These are phyloP conservation scores for Athrips mouffetella DNA, from an alignment of 2,888 invertebrate species.

Conservation along the genomic window DNA sequence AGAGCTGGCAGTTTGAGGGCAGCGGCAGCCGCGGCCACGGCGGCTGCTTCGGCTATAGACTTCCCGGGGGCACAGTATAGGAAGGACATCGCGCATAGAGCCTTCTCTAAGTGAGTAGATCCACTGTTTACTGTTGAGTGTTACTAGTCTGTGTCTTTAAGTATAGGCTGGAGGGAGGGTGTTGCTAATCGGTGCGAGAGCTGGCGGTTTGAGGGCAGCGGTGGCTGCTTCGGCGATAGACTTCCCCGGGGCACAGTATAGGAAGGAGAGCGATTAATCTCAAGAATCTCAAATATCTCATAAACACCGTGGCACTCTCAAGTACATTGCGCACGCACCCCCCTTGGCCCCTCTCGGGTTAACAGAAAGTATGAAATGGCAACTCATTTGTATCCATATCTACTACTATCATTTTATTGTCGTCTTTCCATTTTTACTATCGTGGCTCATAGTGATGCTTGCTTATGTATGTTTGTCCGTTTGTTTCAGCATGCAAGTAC, in stretches of 20 bases:
- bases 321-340: slow-evolving; percentile 1
- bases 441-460: too few relatives aligned
- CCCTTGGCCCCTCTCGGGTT: too few relatives aligned
- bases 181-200: slow-evolving; percentile 86
- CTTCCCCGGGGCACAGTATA: slow-evolving; percentile 91
- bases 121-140: background rate
- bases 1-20: slow-evolving; percentile 81
- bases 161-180: slow-evolving; percentile 91
- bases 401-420: too few relatives aligned
- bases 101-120: slow-evolving; percentile 84
- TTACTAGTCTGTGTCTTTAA: background rate
- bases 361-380: too few relatives aligned
- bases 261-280: slow-evolving; percentile 97
- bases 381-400: too few relatives aligned
- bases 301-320: too few relatives aligned
- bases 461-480: slow-evolving; percentile 18
- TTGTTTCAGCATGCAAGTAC: slow-evolving; percentile 46
- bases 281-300: too few relatives aligned
- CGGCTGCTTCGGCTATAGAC: slow-evolving; percentile 83
- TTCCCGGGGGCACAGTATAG: slow-evolving; percentile 93
- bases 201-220: slow-evolving; percentile 83
- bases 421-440: too few relatives aligned
- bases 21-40: slow-evolving; percentile 86
- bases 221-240: slow-evolving; percentile 83
- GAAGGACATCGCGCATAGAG: slow-evolving; percentile 93